A percentile compares a stretch with the other conserved stretches of the same genome.
phyloP scores from a whole-genome alignment of 2,113 vertebrate genomes.

The Vanacampus margaritifer region DNA sequence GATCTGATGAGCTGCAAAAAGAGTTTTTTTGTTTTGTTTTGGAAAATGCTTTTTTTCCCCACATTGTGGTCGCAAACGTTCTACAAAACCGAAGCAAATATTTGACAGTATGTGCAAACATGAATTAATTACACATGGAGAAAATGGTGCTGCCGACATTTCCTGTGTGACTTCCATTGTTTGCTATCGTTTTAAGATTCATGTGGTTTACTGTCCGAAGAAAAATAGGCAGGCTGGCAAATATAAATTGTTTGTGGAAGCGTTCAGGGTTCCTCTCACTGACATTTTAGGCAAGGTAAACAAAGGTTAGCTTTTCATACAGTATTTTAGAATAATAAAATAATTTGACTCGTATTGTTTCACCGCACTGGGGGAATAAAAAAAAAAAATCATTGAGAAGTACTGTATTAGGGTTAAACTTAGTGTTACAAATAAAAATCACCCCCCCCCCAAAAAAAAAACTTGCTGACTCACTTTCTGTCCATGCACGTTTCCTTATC shows the following conservation, averaged over 20 bases:
- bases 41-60: neutral
- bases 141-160: neutral
- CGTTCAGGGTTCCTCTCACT: neutral
- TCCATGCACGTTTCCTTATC: neutral
- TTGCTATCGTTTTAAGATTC: conserved; percentile 2
- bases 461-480: neutral
- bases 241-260: neutral
- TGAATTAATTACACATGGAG: neutral
- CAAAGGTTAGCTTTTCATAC: neutral
- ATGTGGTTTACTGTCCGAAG: neutral
- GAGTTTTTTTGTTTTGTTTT: neutral
- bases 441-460: no score
- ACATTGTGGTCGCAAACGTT: neutral
- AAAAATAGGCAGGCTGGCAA: conserved; percentile 1
- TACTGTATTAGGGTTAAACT: no score
- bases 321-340: neutral
- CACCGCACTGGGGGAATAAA: no score
- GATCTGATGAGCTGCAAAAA: no score
- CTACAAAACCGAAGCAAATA: neutral
- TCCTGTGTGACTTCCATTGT: neutral
- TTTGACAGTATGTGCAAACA: neutral
- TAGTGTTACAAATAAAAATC: no score
- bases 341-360: neutral
- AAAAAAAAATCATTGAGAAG: no score
- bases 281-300: neutral